Base-by-base conservation (phyloP, 2,888 invertebrate species). In the Drosophila rellima region DNA sequence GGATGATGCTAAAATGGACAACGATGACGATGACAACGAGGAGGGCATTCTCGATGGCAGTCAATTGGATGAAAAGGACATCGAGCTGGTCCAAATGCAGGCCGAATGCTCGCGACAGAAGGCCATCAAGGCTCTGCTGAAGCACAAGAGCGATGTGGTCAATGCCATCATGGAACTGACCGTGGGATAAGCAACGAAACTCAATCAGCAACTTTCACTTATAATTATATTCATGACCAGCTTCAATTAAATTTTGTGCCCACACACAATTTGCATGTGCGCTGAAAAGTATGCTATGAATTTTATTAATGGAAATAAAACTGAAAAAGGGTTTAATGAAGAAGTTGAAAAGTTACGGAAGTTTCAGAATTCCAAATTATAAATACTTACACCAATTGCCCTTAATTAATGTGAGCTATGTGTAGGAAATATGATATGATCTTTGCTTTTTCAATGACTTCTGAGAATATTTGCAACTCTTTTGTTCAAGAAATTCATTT, bases 81-180 rank as follows among this genome's bases (percentile, higher is more conserved):
- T 84, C 33, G 80, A 88, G 6, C 52, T 86, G 54, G 85, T 86
- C 5, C 59, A 76, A 59, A 76, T 74, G 72, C 85, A 88, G 67
- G 35, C 87, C 13, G 17, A 10, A 13, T 82, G 84, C n/a, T 42
- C 82, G 0, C 88, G 85, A 44, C 37, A 44, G 0, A 64, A 45
- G 42, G 86, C 86, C 23, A 67, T 82, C 31, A 73, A 63, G 20
- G 80, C 84, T 0, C 54, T 86, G 50, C 11, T 76, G 5, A 47
- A 59, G 39, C 68, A 88, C 63, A 69, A 76, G 0, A 62, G 68
- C 56, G 88, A 86, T 51, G 78, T 88, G 26, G 82, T 88, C 47
- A 88, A 88, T 51, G 86, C 85, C 68, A 88, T 86, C 17, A 86
- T 86, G 85, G 74, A 64, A 2, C 26, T 85, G 1, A 86, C 83